Evolutionary conservation across 2,797 vertebrate species (phyloP).

Genomic region (Bovichtus variegatus): DNA sequence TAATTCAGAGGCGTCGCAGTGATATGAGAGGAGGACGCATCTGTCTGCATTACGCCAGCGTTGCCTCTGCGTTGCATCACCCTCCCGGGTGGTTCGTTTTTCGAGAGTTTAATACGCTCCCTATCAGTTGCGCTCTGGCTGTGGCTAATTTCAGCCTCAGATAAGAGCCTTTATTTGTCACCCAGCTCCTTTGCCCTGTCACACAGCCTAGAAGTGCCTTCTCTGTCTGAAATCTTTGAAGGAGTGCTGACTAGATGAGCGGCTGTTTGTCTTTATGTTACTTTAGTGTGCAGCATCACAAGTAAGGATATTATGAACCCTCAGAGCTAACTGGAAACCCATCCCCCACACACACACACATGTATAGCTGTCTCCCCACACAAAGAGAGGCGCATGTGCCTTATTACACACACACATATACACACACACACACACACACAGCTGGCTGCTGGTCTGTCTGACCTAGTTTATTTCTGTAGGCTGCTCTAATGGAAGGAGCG

Average conservation of each 20-base stretch:
- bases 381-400: slow-evolving; percentile 80
- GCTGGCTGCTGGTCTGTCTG: slow-evolving; percentile 84
- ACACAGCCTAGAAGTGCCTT: slow-evolving; percentile 55
- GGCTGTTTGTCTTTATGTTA: slow-evolving; percentile 52
- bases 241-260: slow-evolving; percentile 51
- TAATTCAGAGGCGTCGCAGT: slow-evolving; percentile 83
- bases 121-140: slow-evolving; percentile 77
- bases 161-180: slow-evolving; percentile 79
- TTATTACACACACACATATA: slow-evolving; percentile 71
- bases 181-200: slow-evolving; percentile 64
- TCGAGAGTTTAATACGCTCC: slow-evolving; percentile 78
- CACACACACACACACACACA: slow-evolving; percentile 69
- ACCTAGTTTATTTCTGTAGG: slow-evolving; percentile 85
- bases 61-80: slow-evolving; percentile 84
- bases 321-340: slow-evolving; percentile 64
- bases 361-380: slow-evolving; percentile 76
- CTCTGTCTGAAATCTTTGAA: slow-evolving; percentile 52
- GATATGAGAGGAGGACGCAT: slow-evolving; percentile 80
- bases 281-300: slow-evolving; percentile 59
- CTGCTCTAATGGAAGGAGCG: slow-evolving; percentile 80
- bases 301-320: slow-evolving; percentile 73
- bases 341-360: slow-evolving; percentile 62
- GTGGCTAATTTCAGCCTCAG: slow-evolving; percentile 80
- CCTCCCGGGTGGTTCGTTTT: slow-evolving; percentile 78
- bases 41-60: slow-evolving; percentile 83